A percentile compares a stretch with the other conserved stretches of the same genome.
These are phyloP conservation scores for Drosophila limbata DNA, from an alignment of 2,888 invertebrate genomes.

Conservation along the genomic window DNA sequence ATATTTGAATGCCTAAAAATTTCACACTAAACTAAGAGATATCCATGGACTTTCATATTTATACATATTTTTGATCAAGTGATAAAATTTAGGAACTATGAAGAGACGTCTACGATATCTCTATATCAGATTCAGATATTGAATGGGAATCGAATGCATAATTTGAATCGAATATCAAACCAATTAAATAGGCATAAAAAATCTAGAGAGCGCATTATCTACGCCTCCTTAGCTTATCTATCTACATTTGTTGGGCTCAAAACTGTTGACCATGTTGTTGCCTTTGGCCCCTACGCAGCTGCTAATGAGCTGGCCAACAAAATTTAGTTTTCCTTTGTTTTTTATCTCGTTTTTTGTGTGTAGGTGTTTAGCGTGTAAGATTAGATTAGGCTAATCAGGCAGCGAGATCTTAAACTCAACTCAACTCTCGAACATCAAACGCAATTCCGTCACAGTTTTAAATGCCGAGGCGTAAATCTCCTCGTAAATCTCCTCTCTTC, in stretches of 20 bases:
- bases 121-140: conserved; percentile 8
- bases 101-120: conserved; percentile 12
- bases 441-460: conserved; percentile 25
- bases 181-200: conserved; percentile 78
- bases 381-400: conserved; percentile 79
- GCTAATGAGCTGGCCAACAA: conserved; percentile 49
- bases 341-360: conserved; percentile 26
- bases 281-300: conserved; percentile 52
- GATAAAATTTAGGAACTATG: conserved; percentile 13
- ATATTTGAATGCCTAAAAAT: too few species aligned
- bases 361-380: conserved; percentile 77
- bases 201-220: conserved; percentile 64
- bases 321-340: neutral
- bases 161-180: conserved; percentile 64
- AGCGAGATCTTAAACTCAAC: conserved; percentile 32
- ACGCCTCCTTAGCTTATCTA: conserved; percentile 80
- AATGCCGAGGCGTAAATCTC: conserved; percentile 23
- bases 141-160: conserved; percentile 58
- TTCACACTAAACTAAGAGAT: neutral
- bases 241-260: conserved; percentile 51
- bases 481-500: neutral
- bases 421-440: conserved; percentile 49
- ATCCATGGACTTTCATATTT: neutral
- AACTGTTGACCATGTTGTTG: conserved; percentile 29
- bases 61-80: conserved; percentile 1